Percentiles rank a stretch among this genome's conserved stretches.
Evolutionary conservation across 2,113 vertebrate species (phyloP).

Genomic region (Sphaerodactylus townsendi): DNA sequence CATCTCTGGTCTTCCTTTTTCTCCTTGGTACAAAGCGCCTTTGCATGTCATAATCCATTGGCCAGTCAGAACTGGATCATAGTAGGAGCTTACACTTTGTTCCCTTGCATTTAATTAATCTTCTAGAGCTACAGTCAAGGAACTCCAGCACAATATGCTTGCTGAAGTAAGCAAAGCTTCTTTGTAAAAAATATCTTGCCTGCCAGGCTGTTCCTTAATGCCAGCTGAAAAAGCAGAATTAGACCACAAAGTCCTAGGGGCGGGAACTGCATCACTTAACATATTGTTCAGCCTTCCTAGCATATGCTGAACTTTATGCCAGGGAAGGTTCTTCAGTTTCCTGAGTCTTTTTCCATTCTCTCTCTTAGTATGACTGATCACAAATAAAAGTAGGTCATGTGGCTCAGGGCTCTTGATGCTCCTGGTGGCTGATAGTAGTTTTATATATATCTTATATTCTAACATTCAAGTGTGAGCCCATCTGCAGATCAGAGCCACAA

Average conservation of each 20-base stretch:
- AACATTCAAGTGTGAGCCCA: too few relatives aligned
- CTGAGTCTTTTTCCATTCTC: not conserved
- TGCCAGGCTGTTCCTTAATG: not conserved
- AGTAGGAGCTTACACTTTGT: not conserved
- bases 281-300: not conserved
- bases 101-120: not conserved
- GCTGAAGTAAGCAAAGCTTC: not conserved
- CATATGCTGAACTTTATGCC: not conserved
- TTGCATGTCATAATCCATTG: not conserved
- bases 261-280: not conserved
- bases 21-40: slow-evolving; percentile 14
- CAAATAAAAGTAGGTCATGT: not conserved
- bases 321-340: not conserved
- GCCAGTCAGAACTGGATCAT: not conserved
- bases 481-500: too few relatives aligned
- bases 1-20: slow-evolving; percentile 45
- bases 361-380: not conserved
- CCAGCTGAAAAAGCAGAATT: not conserved
- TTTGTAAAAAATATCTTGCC: not conserved
- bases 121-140: not conserved
- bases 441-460: too few relatives aligned
- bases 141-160: not conserved
- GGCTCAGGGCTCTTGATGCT: not conserved
- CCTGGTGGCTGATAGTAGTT: not conserved
- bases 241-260: not conserved